Percentiles rank a stretch among this genome's conserved stretches.
These are phyloP conservation scores for Trididemnum clinides DNA, from an alignment of 23 tunicate genomes.

Conservation along the genomic window DNA sequence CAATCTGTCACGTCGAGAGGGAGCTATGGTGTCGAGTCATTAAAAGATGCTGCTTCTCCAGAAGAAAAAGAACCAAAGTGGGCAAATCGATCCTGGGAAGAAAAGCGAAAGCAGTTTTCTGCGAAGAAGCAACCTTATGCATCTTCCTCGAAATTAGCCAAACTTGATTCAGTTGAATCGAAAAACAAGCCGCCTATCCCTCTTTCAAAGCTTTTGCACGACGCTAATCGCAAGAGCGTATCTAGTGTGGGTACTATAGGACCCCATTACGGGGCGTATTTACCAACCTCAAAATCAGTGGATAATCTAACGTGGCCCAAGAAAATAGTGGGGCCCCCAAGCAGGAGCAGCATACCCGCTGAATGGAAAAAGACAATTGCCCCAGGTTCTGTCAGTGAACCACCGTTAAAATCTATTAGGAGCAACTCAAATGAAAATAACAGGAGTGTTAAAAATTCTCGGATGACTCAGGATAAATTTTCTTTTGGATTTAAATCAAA, in stretches of 20 bases:
- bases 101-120: slow-evolving; percentile 3
- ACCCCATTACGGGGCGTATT: not conserved
- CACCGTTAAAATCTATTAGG: not conserved
- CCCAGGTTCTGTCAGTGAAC: not conserved
- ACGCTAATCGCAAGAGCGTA: not conserved
- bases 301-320: slow-evolving; percentile 18
- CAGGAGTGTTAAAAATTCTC: not conserved
- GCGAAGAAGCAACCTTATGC: not conserved
- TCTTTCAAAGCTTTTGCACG: not conserved
- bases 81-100: not conserved
- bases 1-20: not conserved
- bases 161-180: not conserved
- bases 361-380: slow-evolving; percentile 20
- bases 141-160: not conserved
- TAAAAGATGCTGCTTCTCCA: not conserved
- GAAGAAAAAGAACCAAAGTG: not conserved
- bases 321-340: not conserved
- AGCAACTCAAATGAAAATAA: not conserved
- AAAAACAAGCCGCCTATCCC: slow-evolving; percentile 13
- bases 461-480: slow-evolving; percentile 7
- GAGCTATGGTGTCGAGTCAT: not conserved
- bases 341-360: not conserved
- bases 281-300: not conserved
- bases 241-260: not conserved
- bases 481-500: slow-evolving; percentile 30